These are phyloP conservation scores for Apamea monoglypha DNA, from an alignment of 2,888 invertebrate species.

Conservation along the genomic window DNA sequence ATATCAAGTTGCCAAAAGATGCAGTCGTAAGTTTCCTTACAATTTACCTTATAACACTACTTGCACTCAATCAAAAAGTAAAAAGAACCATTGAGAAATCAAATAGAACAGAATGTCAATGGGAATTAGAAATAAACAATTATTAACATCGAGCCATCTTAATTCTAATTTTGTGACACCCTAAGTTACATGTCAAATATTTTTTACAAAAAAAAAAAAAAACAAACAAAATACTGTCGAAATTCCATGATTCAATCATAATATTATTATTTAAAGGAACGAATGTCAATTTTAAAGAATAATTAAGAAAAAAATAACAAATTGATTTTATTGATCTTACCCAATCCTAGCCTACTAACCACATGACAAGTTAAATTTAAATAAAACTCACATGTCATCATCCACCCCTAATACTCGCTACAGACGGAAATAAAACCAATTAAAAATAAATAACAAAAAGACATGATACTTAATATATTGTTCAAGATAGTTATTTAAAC, in stretches of 20 bases:
- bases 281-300: slow-evolving; percentile 27
- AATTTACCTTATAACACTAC: neutral
- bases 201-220: slow-evolving; percentile 13
- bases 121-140: slow-evolving; percentile 20
- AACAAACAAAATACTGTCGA: slow-evolving; percentile 41
- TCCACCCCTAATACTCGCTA: neutral
- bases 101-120: slow-evolving; percentile 32
- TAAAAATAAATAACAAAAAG: slow-evolving; percentile 65
- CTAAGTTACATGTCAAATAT: slow-evolving; percentile 31
- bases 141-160: slow-evolving; percentile 26
- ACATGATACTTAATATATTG: slow-evolving; percentile 55
- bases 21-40: neutral
- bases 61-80: slow-evolving; percentile 35
- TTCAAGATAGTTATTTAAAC: slow-evolving; percentile 50
- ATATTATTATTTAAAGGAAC: slow-evolving; percentile 37
- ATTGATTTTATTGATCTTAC: slow-evolving; percentile 37
- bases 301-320: slow-evolving; percentile 23
- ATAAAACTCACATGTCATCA: neutral
- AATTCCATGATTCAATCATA: slow-evolving; percentile 56
- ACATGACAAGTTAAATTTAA: slow-evolving; percentile 2
- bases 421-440: slow-evolving; percentile 27
- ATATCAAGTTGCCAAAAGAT: neutral
- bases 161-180: slow-evolving; percentile 54
- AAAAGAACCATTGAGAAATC: slow-evolving; percentile 17
- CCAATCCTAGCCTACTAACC: neutral